Base-by-base conservation (phyloP, 2,888 invertebrate genomes). In the Trichopoda pennipes region DNA sequence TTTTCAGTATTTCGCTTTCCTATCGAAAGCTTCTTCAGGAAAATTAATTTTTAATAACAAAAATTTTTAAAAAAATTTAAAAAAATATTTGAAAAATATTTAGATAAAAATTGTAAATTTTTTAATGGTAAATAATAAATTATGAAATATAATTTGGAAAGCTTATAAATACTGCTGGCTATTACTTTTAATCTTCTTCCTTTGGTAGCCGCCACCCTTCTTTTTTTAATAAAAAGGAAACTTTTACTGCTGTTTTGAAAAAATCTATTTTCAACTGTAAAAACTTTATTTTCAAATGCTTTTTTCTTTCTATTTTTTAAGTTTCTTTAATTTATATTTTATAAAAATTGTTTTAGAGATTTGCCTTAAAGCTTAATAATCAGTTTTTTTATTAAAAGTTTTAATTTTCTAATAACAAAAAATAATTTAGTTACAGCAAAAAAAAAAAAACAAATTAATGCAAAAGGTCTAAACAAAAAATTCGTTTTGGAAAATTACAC, bases 161-260 rank as follows among this genome's bases (percentile, higher is more conserved):
- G n/a, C n/a, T n/a, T n/a, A n/a, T n/a, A n/a, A 44, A 6, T 44
- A 6, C 1, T 14, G 1, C 3, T n/a, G 44, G 10, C 16, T 16
- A n/a, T 47, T n/a, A 3, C 1, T 8, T 47, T 7, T n/a, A 1
- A 28, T 7, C n/a, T 49, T 7, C 7, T 49, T 19, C 10, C 6
- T 7, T 19, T 49, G 6, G 2, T 8, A 28, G 1, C 28, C 28
- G 8, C 4, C n/a, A n/a, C n/a, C n/a, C n/a, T n/a, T 6, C 28
- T 8, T 2, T 6, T 28, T 28, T 28, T 4, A 28, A 28, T 28
- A 28, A 28, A 28, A 28, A 49, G 19, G 19, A 49, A 14, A 12
- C 14, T 16, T 81, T 73, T 73, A 69, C 55, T 72, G 77, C 53
- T 69, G 72, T 64, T 76, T 75, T 73, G 58, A 74, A 63, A 80